Percentiles rank a stretch among this genome's conserved stretches.
Conservation (phyloP, 2,797 vertebrate species). For the Menidia menidia region DNA sequence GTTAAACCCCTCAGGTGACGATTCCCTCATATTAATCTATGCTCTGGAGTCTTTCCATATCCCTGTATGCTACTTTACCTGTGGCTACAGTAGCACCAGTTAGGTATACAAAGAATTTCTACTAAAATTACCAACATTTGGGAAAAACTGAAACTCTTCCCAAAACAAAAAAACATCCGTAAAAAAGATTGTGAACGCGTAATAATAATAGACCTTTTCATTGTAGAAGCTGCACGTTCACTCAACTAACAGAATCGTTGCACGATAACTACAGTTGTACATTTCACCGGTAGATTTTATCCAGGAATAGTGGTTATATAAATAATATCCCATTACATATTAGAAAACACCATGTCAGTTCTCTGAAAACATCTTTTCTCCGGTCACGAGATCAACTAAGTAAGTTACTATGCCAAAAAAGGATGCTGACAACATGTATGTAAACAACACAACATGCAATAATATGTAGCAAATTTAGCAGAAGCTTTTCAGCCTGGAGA, state of each 20-base stretch:
- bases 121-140: too few species aligned
- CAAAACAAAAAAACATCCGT: too few species aligned
- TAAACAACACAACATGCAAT: conserved; percentile 24
- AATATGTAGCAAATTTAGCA: conserved; percentile 19
- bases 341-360: too few species aligned
- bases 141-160: too few species aligned
- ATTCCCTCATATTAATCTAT: too few species aligned
- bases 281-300: conserved; percentile 30
- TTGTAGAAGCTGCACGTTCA: not conserved
- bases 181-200: too few species aligned
- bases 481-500: conserved; percentile 33
- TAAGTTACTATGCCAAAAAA: conserved; percentile 4
- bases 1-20: too few species aligned
- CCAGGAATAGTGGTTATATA: conserved; percentile 50
- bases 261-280: conserved; percentile 19
- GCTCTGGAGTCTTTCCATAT: too few species aligned
- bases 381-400: not conserved
- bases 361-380: conserved; percentile 16
- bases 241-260: conserved; percentile 13
- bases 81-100: too few species aligned
- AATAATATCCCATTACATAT: conserved; percentile 25
- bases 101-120: too few species aligned
- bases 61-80: too few species aligned
- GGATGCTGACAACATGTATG: conserved; percentile 2
- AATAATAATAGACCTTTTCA: too few species aligned